Evolutionary conservation across 2,888 invertebrate genomes (phyloP), one percentile per base, ranked within the genome.

Genomic region (Meiosimyza platycephala): DNA sequence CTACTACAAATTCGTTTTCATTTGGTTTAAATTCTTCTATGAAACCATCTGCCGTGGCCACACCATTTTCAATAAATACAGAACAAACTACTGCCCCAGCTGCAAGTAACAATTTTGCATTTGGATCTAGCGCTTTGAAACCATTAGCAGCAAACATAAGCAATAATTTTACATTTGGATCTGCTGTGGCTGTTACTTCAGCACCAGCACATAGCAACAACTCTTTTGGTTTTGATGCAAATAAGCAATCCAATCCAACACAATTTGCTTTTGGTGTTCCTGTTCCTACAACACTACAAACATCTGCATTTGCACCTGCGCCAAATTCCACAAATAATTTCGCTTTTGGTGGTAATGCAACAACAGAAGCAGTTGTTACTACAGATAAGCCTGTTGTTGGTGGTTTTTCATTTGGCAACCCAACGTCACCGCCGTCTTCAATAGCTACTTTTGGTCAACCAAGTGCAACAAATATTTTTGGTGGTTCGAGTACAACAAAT

Each of bases 391-490:
- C 33, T 11, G 28, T 66, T 63, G 50, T 67, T 47, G 18, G 48
- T 18, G 18, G 55, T 1, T 65, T 65, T 64, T 47, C 63, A 2
- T 71, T 71, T 65, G 68, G 71, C 6, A 28, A 28, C 47, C 16
- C 28, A 15, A 3, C 54, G 54, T 3, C 63, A 16, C 50, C 48
- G 6, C 18, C 18, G 13, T 47, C 63, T 28, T 15, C 62, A 6
- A 16, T 62, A 47, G 33, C 47, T 22, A 9, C 28, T 50, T n/a
- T 47, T 59, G 47, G 15, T 11, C 22, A 60, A 60, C 7, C 59
- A 9, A 15, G 28, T 60, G 28, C 28, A 60, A 71, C 72, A 50
- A 80, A 77, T 59, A 64, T 78, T 6, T 81, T 82, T 74, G 76
- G 77, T 16, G 51, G 75, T 13, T 69, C 74, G 33, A 9, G 63